Evolutionary conservation across 2,888 invertebrate species (phyloP), one percentile per base, ranked within the genome.

Genomic region (Galerucella calmariensis): DNA sequence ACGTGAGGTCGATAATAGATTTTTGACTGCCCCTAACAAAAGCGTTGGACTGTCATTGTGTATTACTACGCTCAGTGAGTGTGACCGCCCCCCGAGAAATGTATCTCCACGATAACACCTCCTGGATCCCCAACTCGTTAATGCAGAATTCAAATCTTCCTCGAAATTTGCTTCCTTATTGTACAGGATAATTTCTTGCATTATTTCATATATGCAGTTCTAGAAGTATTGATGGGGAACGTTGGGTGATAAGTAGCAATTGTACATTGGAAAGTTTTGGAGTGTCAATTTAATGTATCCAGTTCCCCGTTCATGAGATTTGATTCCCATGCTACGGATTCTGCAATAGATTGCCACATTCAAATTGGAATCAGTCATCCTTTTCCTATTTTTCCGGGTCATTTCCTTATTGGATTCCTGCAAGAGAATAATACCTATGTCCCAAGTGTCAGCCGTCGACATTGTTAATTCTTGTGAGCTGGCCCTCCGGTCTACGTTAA

Each of bases 381-480:
- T 67, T 24, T 16, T 58, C 16, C n/a, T 11, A 14, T 72, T 59
- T 58, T 20, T 67, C 12, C 9, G 3, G 6, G 56, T 24, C 2
- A 67, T 67, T 59, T 59, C 2, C 27, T 59, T 70, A 20, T 74
- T 74, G 0, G 74, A 70, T 70, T 74, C 70, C n/a, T 65, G 63
- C 41, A 74, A 35, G 46, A 70, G 46, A 12, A 69, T 51, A n/a
- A 74, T 70, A 20, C 65, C 74, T 16, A 35, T 51, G 20, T 74
- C 24, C 16, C 41, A 5, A 48, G 67, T 35, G 27, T 41, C 27
- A 1, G 70, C 61, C 20, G 46, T 56, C 46, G 48, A 63, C 12
- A 20, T 48, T 12, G 68, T 46, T 59, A 72, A 16, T 0, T 74
- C 67, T n/a, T 71, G 71, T 14, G 71, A 66, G 12, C 66, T 66